A percentile compares a stretch with the other conserved stretches of the same genome.
phyloP scores from a whole-genome alignment of 2,113 vertebrate species.

The Anas platyrhynchos region DNA sequence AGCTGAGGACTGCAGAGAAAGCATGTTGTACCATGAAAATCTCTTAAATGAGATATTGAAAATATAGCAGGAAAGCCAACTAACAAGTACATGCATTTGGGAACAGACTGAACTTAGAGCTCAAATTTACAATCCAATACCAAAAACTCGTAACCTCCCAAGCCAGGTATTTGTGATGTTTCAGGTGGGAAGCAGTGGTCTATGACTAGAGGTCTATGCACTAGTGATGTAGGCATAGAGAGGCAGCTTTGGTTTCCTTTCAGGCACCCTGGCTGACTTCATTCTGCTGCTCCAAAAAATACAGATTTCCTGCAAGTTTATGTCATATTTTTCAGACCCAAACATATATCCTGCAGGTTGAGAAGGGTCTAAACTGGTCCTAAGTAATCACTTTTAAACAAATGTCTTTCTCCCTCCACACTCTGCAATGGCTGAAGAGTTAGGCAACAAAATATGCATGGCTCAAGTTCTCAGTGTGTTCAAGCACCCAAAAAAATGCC shows the following conservation, averaged over 20 bases:
- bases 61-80: neutral
- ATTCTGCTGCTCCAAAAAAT: neutral
- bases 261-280: neutral
- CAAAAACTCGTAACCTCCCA: neutral
- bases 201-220: neutral
- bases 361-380: neutral
- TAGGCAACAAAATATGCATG: neutral
- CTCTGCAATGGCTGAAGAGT: neutral
- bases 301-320: neutral
- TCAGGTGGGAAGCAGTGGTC: neutral
- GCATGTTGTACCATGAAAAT: neutral
- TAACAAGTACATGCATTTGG: neutral
- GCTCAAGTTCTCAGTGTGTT: neutral
- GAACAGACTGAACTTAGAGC: neutral
- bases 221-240: neutral
- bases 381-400: neutral
- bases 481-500: neutral
- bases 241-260: neutral
- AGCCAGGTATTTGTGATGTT: neutral
- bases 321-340: neutral
- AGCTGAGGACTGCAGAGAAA: neutral
- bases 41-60: neutral
- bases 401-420: neutral
- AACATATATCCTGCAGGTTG: neutral
- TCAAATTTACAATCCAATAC: neutral